These are phyloP conservation scores for Kradibia gibbosae DNA, from an alignment of 1,140 invertebrate genomes.

Conservation along the genomic window DNA sequence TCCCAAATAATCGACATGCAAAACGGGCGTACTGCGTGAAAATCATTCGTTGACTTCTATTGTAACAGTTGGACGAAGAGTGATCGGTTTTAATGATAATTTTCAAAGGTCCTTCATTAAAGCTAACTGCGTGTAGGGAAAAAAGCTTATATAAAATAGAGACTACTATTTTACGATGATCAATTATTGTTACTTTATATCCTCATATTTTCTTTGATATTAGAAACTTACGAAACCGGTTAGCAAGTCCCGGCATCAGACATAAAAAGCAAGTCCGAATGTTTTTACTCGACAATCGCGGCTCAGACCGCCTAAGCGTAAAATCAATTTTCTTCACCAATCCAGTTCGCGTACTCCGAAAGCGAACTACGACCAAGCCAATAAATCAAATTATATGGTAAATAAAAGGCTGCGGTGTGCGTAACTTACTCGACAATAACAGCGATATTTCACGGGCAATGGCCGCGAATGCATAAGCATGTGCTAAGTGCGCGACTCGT, in stretches of 20 bases:
- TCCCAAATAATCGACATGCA: neutral
- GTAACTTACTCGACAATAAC: too few relatives aligned
- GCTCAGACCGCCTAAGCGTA: too few relatives aligned
- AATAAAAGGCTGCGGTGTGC: too few relatives aligned
- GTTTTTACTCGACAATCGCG: neutral
- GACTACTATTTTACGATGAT: neutral
- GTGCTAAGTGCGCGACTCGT: slow-evolving; percentile 16
- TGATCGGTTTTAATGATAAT: neutral
- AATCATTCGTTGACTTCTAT: neutral
- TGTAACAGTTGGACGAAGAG: neutral
- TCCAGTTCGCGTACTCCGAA: too few relatives aligned
- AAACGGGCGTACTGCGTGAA: neutral
- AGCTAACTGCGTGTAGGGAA: neutral
- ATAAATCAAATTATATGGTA: too few relatives aligned
- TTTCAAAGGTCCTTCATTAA: neutral
- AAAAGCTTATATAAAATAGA: neutral
- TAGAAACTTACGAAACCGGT: neutral
- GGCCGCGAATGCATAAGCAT: neutral
- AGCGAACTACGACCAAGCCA: too few relatives aligned
- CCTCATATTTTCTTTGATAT: neutral
- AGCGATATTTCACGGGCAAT: neutral
- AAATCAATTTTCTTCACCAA: too few relatives aligned
- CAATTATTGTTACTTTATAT: neutral
- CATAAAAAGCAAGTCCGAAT: neutral
- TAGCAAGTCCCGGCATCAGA: neutral